These are phyloP conservation scores for Zhengitettix transpicula DNA, from an alignment of 2,888 invertebrate genomes.

Conservation along the genomic window DNA sequence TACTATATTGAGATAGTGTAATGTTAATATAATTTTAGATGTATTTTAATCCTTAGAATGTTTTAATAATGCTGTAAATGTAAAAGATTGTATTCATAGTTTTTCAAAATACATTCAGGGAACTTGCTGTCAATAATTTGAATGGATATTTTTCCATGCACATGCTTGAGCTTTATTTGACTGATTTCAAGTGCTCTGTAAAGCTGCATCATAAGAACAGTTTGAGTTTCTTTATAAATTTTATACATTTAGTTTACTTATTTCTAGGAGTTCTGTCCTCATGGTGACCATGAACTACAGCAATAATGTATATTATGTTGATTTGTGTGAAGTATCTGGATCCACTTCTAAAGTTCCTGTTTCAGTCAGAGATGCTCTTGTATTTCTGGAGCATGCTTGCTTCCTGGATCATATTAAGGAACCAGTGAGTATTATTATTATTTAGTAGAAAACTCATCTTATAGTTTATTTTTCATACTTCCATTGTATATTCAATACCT, in stretches of 20 bases:
- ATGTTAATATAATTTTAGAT: no score
- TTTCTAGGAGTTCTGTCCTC: conserved; percentile 1
- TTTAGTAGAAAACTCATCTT: no score
- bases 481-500: no score
- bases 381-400: conserved; percentile 25
- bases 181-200: no score
- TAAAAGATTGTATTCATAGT: background rate
- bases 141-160: background rate
- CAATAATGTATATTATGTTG: conserved; percentile 11
- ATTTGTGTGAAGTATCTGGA: conserved; percentile 9
- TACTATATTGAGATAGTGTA: no score
- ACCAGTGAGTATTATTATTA: background rate
- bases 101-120: background rate
- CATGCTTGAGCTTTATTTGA: no score
- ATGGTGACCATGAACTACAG: conserved; percentile 9
- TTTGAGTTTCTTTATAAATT: no score
- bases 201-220: no score
- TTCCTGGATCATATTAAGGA: conserved; percentile 13
- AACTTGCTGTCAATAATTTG: background rate
- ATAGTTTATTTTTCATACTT: no score
- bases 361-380: conserved; percentile 29
- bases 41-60: no score
- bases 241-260: no score
- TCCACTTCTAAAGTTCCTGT: conserved; percentile 20
- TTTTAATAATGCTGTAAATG: background rate